Evolutionary conservation across 1,140 invertebrate genomes (phyloP), one percentile per base, ranked within the genome.

Genomic region (Phortica variegata): DNA sequence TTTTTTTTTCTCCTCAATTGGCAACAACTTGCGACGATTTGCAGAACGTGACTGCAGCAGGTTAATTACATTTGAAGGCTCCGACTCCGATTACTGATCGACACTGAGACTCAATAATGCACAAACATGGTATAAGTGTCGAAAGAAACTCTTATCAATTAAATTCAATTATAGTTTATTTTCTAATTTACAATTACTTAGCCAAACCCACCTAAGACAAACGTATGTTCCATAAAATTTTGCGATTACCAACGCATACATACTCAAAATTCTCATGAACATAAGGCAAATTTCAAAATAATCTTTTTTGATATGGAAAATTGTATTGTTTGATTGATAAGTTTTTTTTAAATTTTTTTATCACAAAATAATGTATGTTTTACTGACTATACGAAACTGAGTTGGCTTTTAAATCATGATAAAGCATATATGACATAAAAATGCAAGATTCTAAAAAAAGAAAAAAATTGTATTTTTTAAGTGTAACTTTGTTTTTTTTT

Each of bases 111-210:
- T 34, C 29, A 39, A 26, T 36, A 15, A 33, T 54, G 47, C 18
- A 51, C 49, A 60, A 46, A 62, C 60, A 63, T 63, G 57, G 60
- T 26, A 63, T 60, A 49, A 56, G n/a, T n/a, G 46, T 34, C 43
- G 17, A 52, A 50, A 52, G 54, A 61, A 65, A 34, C 44, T 40
- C 54, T 68, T 68, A 68, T 68, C 63, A 34, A 52, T 21, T 47
- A 44, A 58, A 59, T 60, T 63, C 57, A 61, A 68, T 68, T 58
- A 48, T 43, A 62, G 56, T 68, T 68, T 57, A 60, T 58, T 63
- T 68, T 68, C 57, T 68, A 63, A 63, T 58, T 26, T 26, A 26
- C 10, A 26, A 26, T 52, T 52, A 47, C 42, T 60, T 63, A 47
- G 63, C 56, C 45, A 68, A 66, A 65, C 52, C 49, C 51, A 51